Percentiles rank a stretch among this genome's conserved stretches.
Evolutionary conservation across 2,113 vertebrate genomes (phyloP).

Genomic region (Ceratotherium simum): DNA sequence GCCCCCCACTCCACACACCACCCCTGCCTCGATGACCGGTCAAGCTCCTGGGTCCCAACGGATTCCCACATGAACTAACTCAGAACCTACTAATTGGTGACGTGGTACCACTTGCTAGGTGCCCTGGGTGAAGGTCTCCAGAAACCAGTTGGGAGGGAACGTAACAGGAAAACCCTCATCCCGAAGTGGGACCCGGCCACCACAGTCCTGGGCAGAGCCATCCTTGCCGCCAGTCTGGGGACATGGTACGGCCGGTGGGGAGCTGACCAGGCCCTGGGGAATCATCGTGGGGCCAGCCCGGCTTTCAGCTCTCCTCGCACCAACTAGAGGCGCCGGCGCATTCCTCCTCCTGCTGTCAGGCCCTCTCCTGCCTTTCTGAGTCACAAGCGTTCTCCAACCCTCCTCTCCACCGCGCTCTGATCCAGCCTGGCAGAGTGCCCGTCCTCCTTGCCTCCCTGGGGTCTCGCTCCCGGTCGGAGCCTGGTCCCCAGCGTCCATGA

Average conservation of each 20-base stretch:
- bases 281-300: rapidly evolving
- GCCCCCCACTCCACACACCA: rapidly evolving
- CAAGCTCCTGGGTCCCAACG: rapidly evolving
- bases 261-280: not conserved
- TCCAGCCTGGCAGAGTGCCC: not conserved
- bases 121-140: not conserved
- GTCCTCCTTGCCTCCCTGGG: not conserved
- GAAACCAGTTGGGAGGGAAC: not conserved
- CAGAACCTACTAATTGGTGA: not conserved
- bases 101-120: rapidly evolving
- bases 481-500: not conserved
- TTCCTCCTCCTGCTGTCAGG: not conserved
- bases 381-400: not conserved
- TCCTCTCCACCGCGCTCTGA: not conserved
- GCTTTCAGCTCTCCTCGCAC: not conserved
- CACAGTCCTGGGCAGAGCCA: not conserved
- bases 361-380: not conserved
- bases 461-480: not conserved
- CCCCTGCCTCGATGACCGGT: not conserved
- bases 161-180: rapidly evolving
- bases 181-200: too few relatives aligned
- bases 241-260: not conserved
- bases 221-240: not conserved
- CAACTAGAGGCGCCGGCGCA: too few relatives aligned
- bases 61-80: not conserved